Evolutionary conservation across 2,797 vertebrate species (phyloP).

Genomic region (Podargus strigoides): DNA sequence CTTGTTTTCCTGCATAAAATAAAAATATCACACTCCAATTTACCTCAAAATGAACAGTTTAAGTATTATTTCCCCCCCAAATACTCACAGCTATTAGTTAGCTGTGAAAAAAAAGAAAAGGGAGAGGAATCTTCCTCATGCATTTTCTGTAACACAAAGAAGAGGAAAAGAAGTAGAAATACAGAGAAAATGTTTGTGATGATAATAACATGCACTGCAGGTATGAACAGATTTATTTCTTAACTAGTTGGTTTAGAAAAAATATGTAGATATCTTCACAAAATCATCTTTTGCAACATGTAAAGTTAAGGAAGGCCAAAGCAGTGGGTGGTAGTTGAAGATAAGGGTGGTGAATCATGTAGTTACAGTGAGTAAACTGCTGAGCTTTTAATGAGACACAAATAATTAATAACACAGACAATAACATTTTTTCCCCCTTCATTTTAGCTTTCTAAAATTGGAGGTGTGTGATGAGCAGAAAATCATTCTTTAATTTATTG

Average conservation of each 20-base stretch:
- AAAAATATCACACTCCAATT: neutral
- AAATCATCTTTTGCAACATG: neutral
- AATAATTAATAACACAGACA: neutral
- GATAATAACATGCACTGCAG: neutral
- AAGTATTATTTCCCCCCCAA: neutral
- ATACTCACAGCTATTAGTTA: neutral
- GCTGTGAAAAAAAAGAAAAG: neutral
- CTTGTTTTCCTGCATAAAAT: neutral
- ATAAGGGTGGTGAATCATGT: neutral
- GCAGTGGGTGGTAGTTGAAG: neutral
- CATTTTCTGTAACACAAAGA: neutral
- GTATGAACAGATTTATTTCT: neutral
- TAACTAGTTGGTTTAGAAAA: neutral
- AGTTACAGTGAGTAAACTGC: neutral
- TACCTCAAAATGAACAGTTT: neutral
- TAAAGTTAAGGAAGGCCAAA: neutral
- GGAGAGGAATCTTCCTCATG: neutral
- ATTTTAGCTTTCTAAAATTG: slow-evolving; percentile 2
- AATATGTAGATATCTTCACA: neutral
- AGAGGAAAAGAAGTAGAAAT: neutral
- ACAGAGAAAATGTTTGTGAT: neutral
- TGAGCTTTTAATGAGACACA: neutral
- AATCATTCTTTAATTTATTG: slow-evolving; percentile 37
- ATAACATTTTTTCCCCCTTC: neutral
- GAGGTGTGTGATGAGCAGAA: neutral